Conservation (phyloP, 2,888 invertebrate genomes). For the Tachina grossa region DNA sequence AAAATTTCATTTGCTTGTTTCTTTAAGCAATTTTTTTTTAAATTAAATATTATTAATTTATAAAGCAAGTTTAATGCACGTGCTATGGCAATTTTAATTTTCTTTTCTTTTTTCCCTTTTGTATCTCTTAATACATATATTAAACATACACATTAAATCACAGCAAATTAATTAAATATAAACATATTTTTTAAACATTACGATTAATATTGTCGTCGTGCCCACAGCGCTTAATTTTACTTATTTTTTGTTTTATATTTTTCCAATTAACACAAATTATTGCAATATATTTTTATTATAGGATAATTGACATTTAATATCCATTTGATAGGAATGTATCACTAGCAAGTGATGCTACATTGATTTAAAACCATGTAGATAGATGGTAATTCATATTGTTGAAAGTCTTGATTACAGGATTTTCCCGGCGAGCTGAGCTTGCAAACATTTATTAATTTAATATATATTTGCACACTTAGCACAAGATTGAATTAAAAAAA, state of each 20-base stretch:
- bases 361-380: conserved; percentile 4
- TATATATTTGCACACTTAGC: too few species aligned
- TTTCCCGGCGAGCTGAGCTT: too few species aligned
- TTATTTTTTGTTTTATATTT: conserved; percentile 25
- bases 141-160: conserved; percentile 41
- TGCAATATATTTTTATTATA: conserved; percentile 68
- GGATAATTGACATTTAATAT: conserved; percentile 69
- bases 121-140: neutral
- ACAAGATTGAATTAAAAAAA: neutral
- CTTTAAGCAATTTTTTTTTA: conserved; percentile 29
- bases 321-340: conserved; percentile 66
- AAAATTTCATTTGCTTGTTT: conserved; percentile 31
- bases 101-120: neutral
- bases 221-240: conserved; percentile 31
- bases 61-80: conserved; percentile 19
- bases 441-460: too few species aligned
- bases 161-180: conserved; percentile 57
- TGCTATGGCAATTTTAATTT: neutral
- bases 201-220: neutral
- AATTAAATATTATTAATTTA: conserved; percentile 26
- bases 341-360: conserved; percentile 11
- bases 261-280: conserved; percentile 65
- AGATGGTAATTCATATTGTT: conserved; percentile 2
- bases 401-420: conserved; percentile 2
- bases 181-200: conserved; percentile 24